phyloP scores from a whole-genome alignment of 2,888 invertebrate genomes.

The Eilema griseolum region DNA sequence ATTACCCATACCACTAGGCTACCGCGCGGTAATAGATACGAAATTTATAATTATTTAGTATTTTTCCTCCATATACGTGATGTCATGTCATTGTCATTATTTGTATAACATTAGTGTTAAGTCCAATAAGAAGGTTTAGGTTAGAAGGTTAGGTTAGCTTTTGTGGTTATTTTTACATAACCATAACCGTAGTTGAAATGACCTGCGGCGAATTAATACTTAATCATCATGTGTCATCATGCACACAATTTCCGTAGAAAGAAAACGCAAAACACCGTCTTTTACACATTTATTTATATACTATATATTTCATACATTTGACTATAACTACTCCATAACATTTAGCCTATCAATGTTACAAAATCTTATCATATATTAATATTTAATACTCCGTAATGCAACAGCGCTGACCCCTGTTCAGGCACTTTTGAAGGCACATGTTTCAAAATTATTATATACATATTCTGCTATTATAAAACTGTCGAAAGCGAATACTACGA shows the following conservation, averaged over 20 bases:
- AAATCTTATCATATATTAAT: slow-evolving; percentile 52
- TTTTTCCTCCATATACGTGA: no score
- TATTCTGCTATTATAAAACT: neutral
- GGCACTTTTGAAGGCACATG: slow-evolving; percentile 58
- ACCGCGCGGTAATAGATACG: no score
- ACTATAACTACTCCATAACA: slow-evolving; percentile 53
- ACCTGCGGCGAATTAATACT: no score
- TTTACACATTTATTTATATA: slow-evolving; percentile 68
- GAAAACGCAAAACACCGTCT: slow-evolving; percentile 36
- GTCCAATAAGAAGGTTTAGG: no score
- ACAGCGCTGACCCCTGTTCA: slow-evolving; percentile 56
- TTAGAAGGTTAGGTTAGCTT: no score
- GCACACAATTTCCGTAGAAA: neutral
- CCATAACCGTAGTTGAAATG: no score
- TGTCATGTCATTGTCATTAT: no score
- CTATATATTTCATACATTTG: slow-evolving; percentile 47
- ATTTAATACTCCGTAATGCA: slow-evolving; percentile 72
- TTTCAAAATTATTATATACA: slow-evolving; percentile 5
- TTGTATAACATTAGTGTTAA: no score
- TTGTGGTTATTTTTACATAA: no score
- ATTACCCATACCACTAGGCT: no score
- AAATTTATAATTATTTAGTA: no score
- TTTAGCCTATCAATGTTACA: slow-evolving; percentile 37
- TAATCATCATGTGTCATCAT: no score
- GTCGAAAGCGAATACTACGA: neutral